Evolutionary conservation across 1,140 invertebrate species (phyloP), one percentile per base, ranked within the genome.

Genomic region (Rhopalosiphum padi): DNA sequence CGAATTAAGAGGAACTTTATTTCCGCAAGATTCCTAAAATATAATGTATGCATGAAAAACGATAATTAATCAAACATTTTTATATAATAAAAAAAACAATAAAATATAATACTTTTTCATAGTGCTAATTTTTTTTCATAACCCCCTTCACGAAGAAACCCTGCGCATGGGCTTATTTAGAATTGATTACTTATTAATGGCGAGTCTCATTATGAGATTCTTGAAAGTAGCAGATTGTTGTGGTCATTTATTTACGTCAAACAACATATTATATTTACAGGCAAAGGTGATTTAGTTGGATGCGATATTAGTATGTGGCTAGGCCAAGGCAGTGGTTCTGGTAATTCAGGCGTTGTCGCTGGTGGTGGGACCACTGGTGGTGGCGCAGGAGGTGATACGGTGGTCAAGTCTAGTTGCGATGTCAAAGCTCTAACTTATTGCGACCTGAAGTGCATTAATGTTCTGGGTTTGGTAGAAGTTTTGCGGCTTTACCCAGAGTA

Each of bases 271-370:
- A 15, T n/a, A 6, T 93, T 94, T 85, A 25, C 95, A 99, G 98
- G 98, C 1, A 99, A 99, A 96, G 98, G 98, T 21, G 99, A 99
- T 96, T 95, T 99, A 85, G 98, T 99, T n/a, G 99, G 99, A 3
- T 98, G 97, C 95, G 98, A 99, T 95, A 98, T 99, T 94, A 97
- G 97, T 94, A 96, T 97, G 90, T 97, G 97, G 95, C 96, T 98
- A 92, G 97, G 97, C 94, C 96, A 96, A 91, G 95, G 95, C 95
- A 95, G 96, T 94, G 94, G 95, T 41, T 94, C 95, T 87, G 94
- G 95, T 88, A 94, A 95, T 94, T 94, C 95, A 94, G 95, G 96
- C 60, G 95, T 95, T 86, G 95, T 96, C 94, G 94, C 95, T 94
- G 95, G 96, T 48, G 95, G 95, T 85, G 95, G 96, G 94, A 95